Conservation (phyloP, 2,113 vertebrate genomes). For the Brienomyrus brachyistius region DNA sequence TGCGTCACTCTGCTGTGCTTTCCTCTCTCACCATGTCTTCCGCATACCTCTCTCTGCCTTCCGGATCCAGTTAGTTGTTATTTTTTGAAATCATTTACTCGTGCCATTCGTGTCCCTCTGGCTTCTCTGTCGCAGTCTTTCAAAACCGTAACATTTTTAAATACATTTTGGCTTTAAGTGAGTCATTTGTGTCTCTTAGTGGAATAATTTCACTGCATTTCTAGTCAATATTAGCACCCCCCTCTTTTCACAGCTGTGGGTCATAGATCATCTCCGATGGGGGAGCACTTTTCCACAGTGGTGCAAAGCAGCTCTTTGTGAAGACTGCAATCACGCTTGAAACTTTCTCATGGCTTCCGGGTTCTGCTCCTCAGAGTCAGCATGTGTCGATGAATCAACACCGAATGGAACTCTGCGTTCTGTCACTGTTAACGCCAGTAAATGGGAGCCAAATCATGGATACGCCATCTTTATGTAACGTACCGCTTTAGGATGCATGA, state of each 20-base stretch:
- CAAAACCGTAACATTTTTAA: background rate
- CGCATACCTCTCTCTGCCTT: background rate
- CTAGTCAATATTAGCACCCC: background rate
- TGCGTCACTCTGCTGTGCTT: background rate
- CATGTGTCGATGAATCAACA: background rate
- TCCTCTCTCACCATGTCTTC: background rate
- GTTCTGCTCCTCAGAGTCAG: background rate
- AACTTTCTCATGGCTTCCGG: background rate
- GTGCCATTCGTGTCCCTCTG: background rate
- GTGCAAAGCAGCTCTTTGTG: background rate
- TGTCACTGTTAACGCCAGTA: background rate
- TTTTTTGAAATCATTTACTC: background rate
- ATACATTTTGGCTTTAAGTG: background rate
- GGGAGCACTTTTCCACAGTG: background rate
- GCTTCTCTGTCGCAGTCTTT: background rate
- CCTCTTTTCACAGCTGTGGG: background rate
- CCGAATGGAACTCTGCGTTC: background rate
- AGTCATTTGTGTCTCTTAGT: background rate
- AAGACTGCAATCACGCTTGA: background rate
- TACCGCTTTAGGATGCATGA: background rate
- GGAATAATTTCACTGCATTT: background rate
- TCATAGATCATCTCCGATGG: background rate
- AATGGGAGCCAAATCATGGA: background rate
- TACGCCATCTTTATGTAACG: background rate
- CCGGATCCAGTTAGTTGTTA: background rate